These are phyloP conservation scores for Hyles euphorbiae DNA, from an alignment of 1,140 invertebrate genomes.

Conservation along the genomic window DNA sequence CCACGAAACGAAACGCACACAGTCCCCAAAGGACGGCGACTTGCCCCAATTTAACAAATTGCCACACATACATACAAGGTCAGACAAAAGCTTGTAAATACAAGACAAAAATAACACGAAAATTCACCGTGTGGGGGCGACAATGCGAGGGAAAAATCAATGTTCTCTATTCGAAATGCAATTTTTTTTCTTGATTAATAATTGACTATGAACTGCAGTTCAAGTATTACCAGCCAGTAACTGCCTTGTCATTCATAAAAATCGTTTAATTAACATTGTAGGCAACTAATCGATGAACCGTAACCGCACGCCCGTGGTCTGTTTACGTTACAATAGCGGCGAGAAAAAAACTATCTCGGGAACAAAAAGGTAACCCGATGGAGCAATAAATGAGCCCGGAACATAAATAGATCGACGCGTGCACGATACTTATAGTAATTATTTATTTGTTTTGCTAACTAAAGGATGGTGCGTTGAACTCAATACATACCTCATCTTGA, in stretches of 20 bases:
- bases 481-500: constrained; percentile 70
- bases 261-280: constrained; percentile 38
- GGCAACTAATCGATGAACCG: constrained; percentile 56
- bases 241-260: constrained; percentile 60
- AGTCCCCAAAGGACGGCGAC: constrained; percentile 17
- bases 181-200: constrained; percentile 12
- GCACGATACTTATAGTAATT: constrained; percentile 37
- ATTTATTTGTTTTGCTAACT: constrained; percentile 67
- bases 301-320: constrained; percentile 32
- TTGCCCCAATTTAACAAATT: constrained; percentile 28
- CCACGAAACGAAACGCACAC: constrained; percentile 40
- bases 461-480: constrained; percentile 66
- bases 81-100: constrained; percentile 7
- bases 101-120: constrained; percentile 19
- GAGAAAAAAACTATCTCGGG: constrained; percentile 25
- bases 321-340: constrained; percentile 57
- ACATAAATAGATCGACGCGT: constrained; percentile 54
- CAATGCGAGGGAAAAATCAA: constrained; percentile 30
- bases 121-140: constrained; percentile 25
- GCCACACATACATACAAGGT: constrained; percentile 19
- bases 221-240: constrained; percentile 12
- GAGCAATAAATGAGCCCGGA: constrained; percentile 42
- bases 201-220: constrained; percentile 12
- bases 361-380: constrained; percentile 40
- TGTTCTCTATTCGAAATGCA: constrained; percentile 13